A percentile compares a stretch with the other conserved stretches of the same genome.
phyloP scores from a whole-genome alignment of 1,140 invertebrate genomes.

The Nebria ingens region DNA sequence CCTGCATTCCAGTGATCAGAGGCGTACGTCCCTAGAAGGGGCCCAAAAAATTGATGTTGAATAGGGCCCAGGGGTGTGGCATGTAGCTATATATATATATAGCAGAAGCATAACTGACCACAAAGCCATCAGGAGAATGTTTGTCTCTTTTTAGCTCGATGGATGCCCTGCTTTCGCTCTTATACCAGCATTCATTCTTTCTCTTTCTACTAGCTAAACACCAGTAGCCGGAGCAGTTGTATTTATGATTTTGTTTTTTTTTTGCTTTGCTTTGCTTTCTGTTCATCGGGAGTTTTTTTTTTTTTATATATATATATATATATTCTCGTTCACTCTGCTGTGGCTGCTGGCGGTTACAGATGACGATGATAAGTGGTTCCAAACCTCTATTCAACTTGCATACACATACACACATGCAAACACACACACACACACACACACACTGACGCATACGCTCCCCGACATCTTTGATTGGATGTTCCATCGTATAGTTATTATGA shows the following conservation, averaged over 20 bases:
- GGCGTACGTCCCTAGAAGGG: neutral
- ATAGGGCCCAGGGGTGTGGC: neutral
- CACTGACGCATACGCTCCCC: too few relatives aligned
- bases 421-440: too few relatives aligned
- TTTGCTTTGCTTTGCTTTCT: neutral
- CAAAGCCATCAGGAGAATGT: neutral
- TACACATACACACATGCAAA: too few relatives aligned
- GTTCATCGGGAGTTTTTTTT: neutral
- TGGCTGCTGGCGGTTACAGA: too few relatives aligned
- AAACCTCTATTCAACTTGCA: neutral
- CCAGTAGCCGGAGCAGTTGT: neutral
- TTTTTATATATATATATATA: neutral
- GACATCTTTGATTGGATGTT: neutral
- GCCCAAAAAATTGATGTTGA: constrained; percentile 1
- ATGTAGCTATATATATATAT: too few relatives aligned
- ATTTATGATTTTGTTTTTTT: constrained; percentile 6
- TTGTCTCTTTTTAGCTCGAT: neutral
- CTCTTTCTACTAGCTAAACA: neutral
- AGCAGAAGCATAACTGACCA: neutral
- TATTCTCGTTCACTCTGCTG: neutral
- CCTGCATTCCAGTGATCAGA: constrained; percentile 2
- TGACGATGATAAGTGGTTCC: constrained; percentile 2
- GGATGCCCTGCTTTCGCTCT: neutral
- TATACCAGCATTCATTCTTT: neutral
- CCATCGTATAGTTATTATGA: neutral